Base-by-base conservation (phyloP, 2,888 invertebrate species). In the Icerya purchasi region DNA sequence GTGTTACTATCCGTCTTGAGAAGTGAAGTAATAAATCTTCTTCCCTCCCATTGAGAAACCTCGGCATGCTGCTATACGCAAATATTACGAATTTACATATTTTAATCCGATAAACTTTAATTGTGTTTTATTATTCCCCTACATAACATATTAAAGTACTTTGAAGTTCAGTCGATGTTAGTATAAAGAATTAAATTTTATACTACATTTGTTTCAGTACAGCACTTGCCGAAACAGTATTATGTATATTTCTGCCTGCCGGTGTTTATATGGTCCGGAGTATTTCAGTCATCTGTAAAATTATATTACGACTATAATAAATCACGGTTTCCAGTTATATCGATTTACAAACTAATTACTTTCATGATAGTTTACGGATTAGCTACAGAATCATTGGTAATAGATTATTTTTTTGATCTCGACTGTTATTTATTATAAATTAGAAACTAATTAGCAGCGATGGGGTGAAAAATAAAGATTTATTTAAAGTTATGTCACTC, bases 181-280 rank as follows among this genome's bases (percentile, higher is more conserved):
- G n/a, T n/a, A n/a, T n/a, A n/a, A n/a, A n/a, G n/a, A n/a, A n/a
- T n/a, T n/a, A n/a, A n/a, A n/a, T n/a, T n/a, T n/a, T n/a, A n/a
- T n/a, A n/a, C n/a, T n/a, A n/a, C n/a, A n/a, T 53, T 62, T 58
- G 58, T 74, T 72, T 67, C 75, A 78, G 80, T 75, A 23, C 83
- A 84, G 72, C 73, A 72, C 53, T 71, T 82, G 57, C 79, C 82
- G 21, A 58, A 75, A 21, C 77, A 77, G 66, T 80, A 81, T 70
- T 78, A 79, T 63, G 67, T 83, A 49, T 86, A 86, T 69, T 76
- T 78, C 62, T 66, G 80, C 53, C 70, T 84, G 66, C 85, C 86
- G 1, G 68, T 82, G 57, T 65, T 76, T 1, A 69, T 82, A 24
- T 82, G 80, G 80, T 74, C 74, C 68, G 70, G 72, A 69, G 70